Percentiles rank a stretch among this genome's conserved stretches.
Evolutionary conservation across 2,113 vertebrate genomes (phyloP).

Genomic region (Trematomus loennbergii): DNA sequence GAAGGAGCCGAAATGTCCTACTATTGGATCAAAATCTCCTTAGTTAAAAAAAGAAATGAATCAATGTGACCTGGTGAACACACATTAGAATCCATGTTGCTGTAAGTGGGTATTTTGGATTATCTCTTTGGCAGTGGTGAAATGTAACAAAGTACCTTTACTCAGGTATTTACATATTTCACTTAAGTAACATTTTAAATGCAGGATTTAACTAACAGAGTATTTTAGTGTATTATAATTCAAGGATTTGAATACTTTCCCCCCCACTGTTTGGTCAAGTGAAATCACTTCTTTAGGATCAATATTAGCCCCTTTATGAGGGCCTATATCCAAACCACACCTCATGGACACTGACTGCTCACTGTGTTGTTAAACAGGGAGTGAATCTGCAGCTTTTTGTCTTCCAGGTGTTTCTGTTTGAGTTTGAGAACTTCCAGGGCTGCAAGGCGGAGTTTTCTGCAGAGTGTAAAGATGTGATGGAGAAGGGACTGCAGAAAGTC

Average conservation of each 20-base stretch:
- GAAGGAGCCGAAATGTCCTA: not conserved
- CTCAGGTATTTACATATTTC: too few species aligned
- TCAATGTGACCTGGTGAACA: too few species aligned
- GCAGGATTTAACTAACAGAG: too few species aligned
- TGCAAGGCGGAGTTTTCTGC: slow-evolving; percentile 75
- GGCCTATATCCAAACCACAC: not conserved
- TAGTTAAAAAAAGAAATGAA: not conserved
- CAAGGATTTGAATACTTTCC: too few species aligned
- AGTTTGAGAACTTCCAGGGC: slow-evolving; percentile 94
- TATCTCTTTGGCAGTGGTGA: too few species aligned
- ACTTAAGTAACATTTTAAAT: too few species aligned
- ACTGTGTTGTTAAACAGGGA: not conserved
- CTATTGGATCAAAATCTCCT: not conserved
- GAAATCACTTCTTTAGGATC: not conserved
- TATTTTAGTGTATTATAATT: too few species aligned
- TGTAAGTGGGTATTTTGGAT: too few species aligned
- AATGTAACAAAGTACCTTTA: too few species aligned
- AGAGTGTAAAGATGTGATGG: slow-evolving; percentile 83
- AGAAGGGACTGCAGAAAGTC: slow-evolving; percentile 91
- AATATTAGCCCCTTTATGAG: not conserved
- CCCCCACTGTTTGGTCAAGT: not conserved
- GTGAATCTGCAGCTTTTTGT: slow-evolving; percentile 4
- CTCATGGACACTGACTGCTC: not conserved
- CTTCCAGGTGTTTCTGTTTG: slow-evolving; percentile 77
- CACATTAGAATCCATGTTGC: too few species aligned